Base-by-base conservation (phyloP, 2,113 vertebrate genomes). In the Nematolebias whitei region DNA sequence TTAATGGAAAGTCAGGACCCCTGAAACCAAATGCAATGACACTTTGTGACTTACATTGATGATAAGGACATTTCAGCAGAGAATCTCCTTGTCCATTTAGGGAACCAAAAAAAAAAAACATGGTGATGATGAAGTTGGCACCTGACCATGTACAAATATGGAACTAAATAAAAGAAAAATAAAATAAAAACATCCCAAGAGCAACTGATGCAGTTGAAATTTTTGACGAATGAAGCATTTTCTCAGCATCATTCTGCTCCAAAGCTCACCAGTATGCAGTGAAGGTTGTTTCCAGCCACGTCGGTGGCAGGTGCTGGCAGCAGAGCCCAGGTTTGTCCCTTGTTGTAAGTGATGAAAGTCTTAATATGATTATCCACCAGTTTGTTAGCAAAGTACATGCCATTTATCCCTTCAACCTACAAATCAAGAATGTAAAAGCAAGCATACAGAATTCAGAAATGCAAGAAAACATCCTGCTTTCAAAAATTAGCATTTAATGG, bases 311-410 rank as follows among this genome's bases (percentile, higher is more conserved):
- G 97, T 50, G 95, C 94, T 74, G 93, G 93, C 66, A 98, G 89
- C 44, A 97, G 90, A 70, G 91, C 92, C 97, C 97, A 98, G 3
- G 96, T 96, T 74, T 97, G 94, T 72, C 97, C 97, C 77, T 98
- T 98, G 88, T 97, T 97, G 91, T 96, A 98, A 15, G 96, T 96
- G 79, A 98, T 96, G 63, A 95, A 97, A 0, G 95, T 98, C 93
- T 95, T 97, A 87, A 97, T 92, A 68, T 93, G 93, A 64, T 92
- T 89, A 74, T 95, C 95, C 72, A 95, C 87, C 86, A 95, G 94
- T 90, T 93, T 98, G 88, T 98, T 98, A 84, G 96, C 95, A 74
- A 98, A 92, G 85, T 97, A 96, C 92, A 98, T 93, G 66, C 97
- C 96, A 78, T 94, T 96, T 85, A 98, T 95, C 67, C 97, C 97